Evolutionary conservation across 2,888 invertebrate species (phyloP).

Genomic region (Pardosa pseudoannulata): DNA sequence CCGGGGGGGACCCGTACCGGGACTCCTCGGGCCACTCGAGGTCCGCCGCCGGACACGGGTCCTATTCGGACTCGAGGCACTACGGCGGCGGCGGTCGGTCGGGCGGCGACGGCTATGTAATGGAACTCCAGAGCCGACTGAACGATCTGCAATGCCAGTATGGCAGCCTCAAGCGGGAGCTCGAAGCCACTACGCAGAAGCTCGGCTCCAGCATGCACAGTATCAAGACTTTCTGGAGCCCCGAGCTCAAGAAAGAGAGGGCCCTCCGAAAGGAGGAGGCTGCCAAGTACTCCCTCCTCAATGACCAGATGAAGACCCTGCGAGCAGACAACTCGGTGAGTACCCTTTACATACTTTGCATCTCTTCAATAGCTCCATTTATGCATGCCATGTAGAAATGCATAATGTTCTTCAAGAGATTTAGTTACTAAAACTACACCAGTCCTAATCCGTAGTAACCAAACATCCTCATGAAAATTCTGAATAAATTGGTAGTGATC

Average conservation of each 20-base stretch:
- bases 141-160: conserved; percentile 95
- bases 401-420: too few species aligned
- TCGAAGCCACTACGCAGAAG: conserved; percentile 97
- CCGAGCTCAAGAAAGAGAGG: conserved; percentile 98
- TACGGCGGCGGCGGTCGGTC: conserved; percentile 42
- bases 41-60: conserved; percentile 28
- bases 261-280: conserved; percentile 97
- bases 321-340: conserved; percentile 97
- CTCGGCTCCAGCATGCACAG: conserved; percentile 99
- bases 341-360: too few species aligned
- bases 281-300: conserved; percentile 96
- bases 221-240: conserved; percentile 99
- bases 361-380: too few species aligned
- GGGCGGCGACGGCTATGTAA: conserved; percentile 83
- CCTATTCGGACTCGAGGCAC: conserved; percentile 70
- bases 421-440: too few species aligned
- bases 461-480: too few species aligned
- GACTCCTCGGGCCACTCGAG: conserved; percentile 37
- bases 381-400: too few species aligned
- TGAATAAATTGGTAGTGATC: too few species aligned
- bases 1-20: conserved; percentile 58
- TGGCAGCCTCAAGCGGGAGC: conserved; percentile 92
- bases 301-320: conserved; percentile 96
- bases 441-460: too few species aligned
- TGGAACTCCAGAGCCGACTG: conserved; percentile 94